Evolutionary conservation across 2,113 vertebrate genomes (phyloP), one percentile per base, ranked within the genome.

Genomic region (Oreochromis niloticus): DNA sequence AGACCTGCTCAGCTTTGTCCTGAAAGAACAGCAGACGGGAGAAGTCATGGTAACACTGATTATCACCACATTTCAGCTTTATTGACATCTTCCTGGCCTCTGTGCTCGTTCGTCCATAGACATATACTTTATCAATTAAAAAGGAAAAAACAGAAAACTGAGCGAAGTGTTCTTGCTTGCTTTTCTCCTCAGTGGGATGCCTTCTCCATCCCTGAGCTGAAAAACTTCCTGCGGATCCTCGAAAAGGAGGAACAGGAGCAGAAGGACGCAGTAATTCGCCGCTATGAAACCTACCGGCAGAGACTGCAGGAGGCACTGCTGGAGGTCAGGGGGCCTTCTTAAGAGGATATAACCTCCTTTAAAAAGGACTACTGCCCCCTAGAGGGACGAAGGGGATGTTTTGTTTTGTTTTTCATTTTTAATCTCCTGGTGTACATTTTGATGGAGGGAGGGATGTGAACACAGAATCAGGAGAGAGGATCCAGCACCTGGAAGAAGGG

Each of bases 171-270:
- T 6, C 6, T 78, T 13, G 9, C 22, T 34, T 32, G 13, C 19
- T 82, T 19, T 32, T 6, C 3, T 86, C 4, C 27, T 1, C 95
- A 99, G 99, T 99, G 99, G 99, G 98, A 99, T 82, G 98, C 98
- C 27, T 99, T 99, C 88, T 97, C 96, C 84, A 96, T 99, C 89
- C 98, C 98, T 0, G 98, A 99, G 92, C 96, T 99, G 59, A 96
- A 97, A 6, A 99, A 99, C 95, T 99, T 99, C 95, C 90, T 99
- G 91, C 97, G 97, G 3, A 98, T 99, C 94, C 95, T 99, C 88
- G 97, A 99, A 83, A 99, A 98, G 91, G 99, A 99, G 84, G 99
- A 99, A 83, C 94, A 96, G 0, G 98, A 99, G 90, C 98, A 99
- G 92, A 86, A 96, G 86, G 96, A 96, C 57, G 94, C 88, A 24